Evolutionary conservation across 37 sponge, comb jelly and placozoan genomes (phyloP), one percentile per base, ranked within the genome.

Genomic region (Aplysina aerophoba): DNA sequence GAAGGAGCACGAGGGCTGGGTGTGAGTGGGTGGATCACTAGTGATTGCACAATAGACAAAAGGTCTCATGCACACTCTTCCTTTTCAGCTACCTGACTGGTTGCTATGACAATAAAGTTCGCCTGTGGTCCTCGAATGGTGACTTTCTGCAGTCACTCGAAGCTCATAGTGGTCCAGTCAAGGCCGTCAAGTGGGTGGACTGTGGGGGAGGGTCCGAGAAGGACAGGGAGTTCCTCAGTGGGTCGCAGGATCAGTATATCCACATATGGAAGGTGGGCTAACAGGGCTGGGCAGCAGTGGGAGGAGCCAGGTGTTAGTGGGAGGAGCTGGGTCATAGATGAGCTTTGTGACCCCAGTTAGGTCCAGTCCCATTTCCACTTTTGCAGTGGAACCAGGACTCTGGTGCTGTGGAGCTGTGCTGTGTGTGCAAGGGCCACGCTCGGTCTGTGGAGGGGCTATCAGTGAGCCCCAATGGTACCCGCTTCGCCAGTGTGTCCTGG

Each of bases 211-310:
- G n/a, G n/a, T n/a, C n/a, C n/a, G n/a, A n/a, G n/a, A n/a, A n/a
- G n/a, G n/a, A 61, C 67, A 24, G 40, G 19, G 16, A 68, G 24
- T 91, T 92, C 81, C 53, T 92, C 19, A 90, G 87, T 84, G 91
- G 87, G 1, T 95, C 96, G 37, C 96, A 95, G 33, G 96, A 95
- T 68, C 91, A 92, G 75, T 66, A 83, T 60, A 69, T 93, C 24
- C 82, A 75, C 36, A 31, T 95, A 2, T 95, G 93, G 91, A 81
- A 83, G 59, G 87, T 92, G 30, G 35, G n/a, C 71, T 4, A 8
- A 44, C 6, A 44, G 50, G 50, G 50, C 3, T 44, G 50, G 50
- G 50, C 50, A 44, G 50, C 8, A 44, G 50, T 44, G 50, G 50
- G 50, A 44, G 50, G 50, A 8, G 50, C 50, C 50, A 44, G 50